These are phyloP conservation scores for Ophraella communa DNA, from an alignment of 2,888 invertebrate genomes.

Conservation along the genomic window DNA sequence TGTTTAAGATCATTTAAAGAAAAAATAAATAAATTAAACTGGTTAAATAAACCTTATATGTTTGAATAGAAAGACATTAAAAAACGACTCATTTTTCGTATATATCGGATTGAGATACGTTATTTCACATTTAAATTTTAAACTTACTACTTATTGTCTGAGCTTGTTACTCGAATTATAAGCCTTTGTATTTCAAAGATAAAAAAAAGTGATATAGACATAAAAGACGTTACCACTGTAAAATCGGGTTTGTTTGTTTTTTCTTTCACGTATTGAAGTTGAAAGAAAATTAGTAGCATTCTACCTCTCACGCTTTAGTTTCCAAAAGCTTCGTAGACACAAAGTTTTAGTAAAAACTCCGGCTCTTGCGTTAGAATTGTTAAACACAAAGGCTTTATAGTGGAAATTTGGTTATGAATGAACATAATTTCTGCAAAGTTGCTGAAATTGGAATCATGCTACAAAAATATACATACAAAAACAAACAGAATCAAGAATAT, in stretches of 20 bases:
- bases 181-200: background rate
- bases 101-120: background rate
- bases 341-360: background rate
- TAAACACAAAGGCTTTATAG: background rate
- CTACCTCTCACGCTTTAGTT: background rate
- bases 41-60: too few species aligned
- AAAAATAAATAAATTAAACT: too few species aligned
- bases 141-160: background rate
- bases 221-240: background rate
- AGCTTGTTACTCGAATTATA: background rate
- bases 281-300: background rate
- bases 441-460: background rate
- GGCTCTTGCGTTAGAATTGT: background rate
- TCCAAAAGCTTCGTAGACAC: background rate
- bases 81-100: background rate
- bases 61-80: background rate
- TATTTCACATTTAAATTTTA: background rate
- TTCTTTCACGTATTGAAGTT: background rate
- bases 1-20: too few species aligned
- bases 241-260: background rate
- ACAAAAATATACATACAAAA: too few species aligned
- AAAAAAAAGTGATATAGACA: background rate
- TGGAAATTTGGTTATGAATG: background rate
- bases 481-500: too few species aligned
- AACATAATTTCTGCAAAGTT: background rate